Percentiles rank a stretch among this genome's conserved stretches.
Evolutionary conservation across 2,888 invertebrate genomes (phyloP).

Genomic region (Ormia ochracea): DNA sequence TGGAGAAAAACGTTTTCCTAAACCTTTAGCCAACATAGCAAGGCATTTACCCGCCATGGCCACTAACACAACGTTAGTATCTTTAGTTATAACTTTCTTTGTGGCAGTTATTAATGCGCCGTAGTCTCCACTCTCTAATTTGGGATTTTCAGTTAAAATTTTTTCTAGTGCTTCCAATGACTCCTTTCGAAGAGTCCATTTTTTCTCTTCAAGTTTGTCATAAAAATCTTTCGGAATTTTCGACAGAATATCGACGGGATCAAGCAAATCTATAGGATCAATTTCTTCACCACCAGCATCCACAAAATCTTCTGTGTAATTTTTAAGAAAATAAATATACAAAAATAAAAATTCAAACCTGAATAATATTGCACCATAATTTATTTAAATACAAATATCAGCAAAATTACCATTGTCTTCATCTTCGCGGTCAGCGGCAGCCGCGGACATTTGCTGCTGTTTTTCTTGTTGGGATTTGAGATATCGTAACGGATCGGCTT

Average conservation of each 20-base stretch:
- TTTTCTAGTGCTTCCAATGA: constrained; percentile 89
- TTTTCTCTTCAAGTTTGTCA: constrained; percentile 94
- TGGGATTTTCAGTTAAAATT: constrained; percentile 85
- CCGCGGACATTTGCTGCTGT: constrained; percentile 73
- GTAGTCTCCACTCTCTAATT: constrained; percentile 94
- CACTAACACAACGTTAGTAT: constrained; percentile 95
- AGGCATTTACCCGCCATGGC: constrained; percentile 90
- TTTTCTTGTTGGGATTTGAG: constrained; percentile 77
- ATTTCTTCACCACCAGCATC: constrained; percentile 79
- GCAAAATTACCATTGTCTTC: constrained; percentile 72
- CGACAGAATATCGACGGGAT: constrained; percentile 94
- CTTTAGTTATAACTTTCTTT: constrained; percentile 94
- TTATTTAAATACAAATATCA: too few relatives aligned
- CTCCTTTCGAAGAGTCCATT: constrained; percentile 98
- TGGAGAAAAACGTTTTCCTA: constrained; percentile 90
- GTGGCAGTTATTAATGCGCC: constrained; percentile 90
- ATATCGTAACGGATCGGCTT: constrained; percentile 74
- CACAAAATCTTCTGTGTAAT: constrained; percentile 78
- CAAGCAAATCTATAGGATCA: constrained; percentile 93
- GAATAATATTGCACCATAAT: neutral
- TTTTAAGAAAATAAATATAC: too few relatives aligned
- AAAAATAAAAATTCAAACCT: too few relatives aligned
- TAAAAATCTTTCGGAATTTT: constrained; percentile 97
- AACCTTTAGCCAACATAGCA: constrained; percentile 87
- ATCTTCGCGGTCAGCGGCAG: constrained; percentile 78